Percentiles rank a stretch among this genome's conserved stretches.
These are phyloP conservation scores for Tringa solitaria DNA, from an alignment of 2,113 vertebrate genomes.

Conservation along the genomic window DNA sequence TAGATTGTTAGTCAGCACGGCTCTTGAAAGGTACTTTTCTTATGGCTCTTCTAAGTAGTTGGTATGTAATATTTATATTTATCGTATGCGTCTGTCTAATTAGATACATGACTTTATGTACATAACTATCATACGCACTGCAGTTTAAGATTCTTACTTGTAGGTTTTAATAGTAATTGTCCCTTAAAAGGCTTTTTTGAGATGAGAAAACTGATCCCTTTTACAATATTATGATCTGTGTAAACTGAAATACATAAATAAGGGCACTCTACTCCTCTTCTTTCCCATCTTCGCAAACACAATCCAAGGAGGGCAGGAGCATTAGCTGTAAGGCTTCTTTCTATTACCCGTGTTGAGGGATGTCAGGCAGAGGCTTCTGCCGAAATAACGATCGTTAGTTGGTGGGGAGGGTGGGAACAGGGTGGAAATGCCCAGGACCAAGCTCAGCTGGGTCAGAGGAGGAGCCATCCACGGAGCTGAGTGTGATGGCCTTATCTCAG, in stretches of 20 bases:
- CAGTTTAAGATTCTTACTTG: not conserved
- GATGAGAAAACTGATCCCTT: not conserved
- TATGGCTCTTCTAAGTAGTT: not conserved
- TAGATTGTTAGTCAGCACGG: not conserved
- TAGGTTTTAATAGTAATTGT: not conserved
- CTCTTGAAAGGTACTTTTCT: not conserved
- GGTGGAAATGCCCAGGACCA: not conserved
- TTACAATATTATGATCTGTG: not conserved
- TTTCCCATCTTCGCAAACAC: not conserved
- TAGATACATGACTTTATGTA: not conserved
- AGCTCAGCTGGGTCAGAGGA: accelerated
- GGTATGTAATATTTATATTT: not conserved
- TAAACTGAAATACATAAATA: not conserved
- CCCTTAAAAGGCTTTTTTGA: not conserved
- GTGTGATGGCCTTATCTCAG: not conserved
- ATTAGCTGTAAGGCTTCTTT: not conserved
- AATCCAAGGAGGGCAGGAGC: not conserved
- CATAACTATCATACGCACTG: not conserved
- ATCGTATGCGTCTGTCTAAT: not conserved
- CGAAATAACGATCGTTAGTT: accelerated
- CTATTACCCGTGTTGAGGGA: accelerated
- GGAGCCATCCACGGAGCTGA: not conserved
- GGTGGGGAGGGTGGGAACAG: not conserved
- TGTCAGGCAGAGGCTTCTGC: not conserved
- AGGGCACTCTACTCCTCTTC: not conserved